Base-by-base conservation (phyloP, 2,888 invertebrate genomes). In the Drosophila prolongata region DNA sequence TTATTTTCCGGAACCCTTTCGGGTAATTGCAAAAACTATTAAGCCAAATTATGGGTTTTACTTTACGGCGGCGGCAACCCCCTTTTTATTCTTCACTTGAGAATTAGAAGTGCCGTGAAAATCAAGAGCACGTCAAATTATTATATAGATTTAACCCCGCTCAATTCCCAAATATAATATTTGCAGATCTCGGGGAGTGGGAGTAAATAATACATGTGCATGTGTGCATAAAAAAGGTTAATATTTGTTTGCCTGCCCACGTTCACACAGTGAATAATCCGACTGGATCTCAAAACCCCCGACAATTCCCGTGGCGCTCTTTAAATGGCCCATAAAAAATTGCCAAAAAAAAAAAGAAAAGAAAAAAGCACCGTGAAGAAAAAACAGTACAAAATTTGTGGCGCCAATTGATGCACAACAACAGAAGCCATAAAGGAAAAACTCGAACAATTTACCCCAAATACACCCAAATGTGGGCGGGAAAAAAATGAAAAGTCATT, bases 21-120 rank as follows among this genome's bases (percentile, higher is more conserved):
- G 76, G 88, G 88, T 87, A 87, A 89, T 88, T 88, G 87, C 87
- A 78, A 80, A 86, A 90, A 89, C 89, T 90, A 90, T 90, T 89
- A 90, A 90, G 81, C 77, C 89, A 90, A 90, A 90, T 90, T 90
- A 90, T 90, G 90, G 90, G 90, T 90, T 90, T 90, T 89, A 88
- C 87, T 87, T 85, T 87, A 87, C 87, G 76, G 27, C 50, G 72
- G 59, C 46, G 80, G 80, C 79, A 80, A 79, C 70, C 65, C 65
- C 55, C 50, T 43, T 70, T 43, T 38, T n/a, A 46, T 13, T 16
- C 43, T 11, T 68, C 84, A 87, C 85, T 85, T 78, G 76, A 87
- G 78, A 75, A 64, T 73, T 87, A 81, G 75, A 76, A 85, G 85
- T 87, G 67, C 71, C 89, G 85, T 89, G 76, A 85, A 85, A 85